Evolutionary conservation across 1,140 invertebrate species (phyloP).

Genomic region (Drosophila paulistorum): DNA sequence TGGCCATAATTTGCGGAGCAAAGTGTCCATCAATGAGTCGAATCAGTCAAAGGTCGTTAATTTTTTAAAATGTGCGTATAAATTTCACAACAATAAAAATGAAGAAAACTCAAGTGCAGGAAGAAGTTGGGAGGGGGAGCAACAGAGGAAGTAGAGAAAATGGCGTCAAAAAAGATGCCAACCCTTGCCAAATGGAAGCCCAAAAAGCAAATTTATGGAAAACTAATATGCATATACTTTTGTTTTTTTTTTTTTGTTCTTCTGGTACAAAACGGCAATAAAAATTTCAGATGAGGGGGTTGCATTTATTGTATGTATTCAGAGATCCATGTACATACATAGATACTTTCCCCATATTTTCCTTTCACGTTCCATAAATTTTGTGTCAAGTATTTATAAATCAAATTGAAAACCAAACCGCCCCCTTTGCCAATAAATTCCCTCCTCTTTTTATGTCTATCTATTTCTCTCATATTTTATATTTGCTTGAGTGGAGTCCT

Average conservation of each 20-base stretch:
- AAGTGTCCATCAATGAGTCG: constrained; percentile 21
- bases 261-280: constrained; percentile 12
- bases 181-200: neutral
- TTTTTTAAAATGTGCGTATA: constrained; percentile 55
- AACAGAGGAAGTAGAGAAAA: neutral
- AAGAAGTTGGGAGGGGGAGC: too few species aligned
- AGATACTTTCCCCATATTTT: constrained; percentile 40
- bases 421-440: constrained; percentile 18
- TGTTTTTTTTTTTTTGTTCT: neutral
- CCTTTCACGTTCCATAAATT: constrained; percentile 57
- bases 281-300: neutral
- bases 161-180: neutral
- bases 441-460: too few species aligned
- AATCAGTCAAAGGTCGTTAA: constrained; percentile 68
- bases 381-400: constrained; percentile 66
- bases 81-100: constrained; percentile 50
- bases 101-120: too few species aligned
- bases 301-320: constrained; percentile 1
- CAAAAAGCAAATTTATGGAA: neutral
- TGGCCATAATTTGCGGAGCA: constrained; percentile 9
- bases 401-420: constrained; percentile 44
- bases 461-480: constrained; percentile 35
- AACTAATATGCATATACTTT: constrained; percentile 2
- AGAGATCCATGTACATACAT: neutral
- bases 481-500: constrained; percentile 29